Evolutionary conservation across 1,140 invertebrate species (phyloP), one percentile per base, ranked within the genome.

Genomic region (Brachionus rubens): DNA sequence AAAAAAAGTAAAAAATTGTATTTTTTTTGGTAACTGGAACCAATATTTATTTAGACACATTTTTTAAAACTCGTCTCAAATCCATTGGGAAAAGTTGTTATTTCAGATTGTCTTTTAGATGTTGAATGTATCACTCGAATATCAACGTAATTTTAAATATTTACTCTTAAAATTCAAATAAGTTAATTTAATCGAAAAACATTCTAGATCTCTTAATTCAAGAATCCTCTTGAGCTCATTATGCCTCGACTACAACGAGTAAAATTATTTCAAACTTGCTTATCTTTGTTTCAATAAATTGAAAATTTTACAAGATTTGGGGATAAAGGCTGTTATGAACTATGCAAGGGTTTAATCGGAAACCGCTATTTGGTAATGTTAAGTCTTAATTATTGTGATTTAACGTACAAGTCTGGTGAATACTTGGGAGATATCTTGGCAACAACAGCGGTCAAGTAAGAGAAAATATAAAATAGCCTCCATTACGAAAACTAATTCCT

Each of bases 191-290:
- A 10, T 77, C 65, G n/a, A n/a, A n/a, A n/a, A 75, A 40, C 50
- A 30, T 24, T 78, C 16, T 77, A 80, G 79, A 50, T 43, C 80
- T 4, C 80, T 83, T 21, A 78, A 77, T 10, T 62, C 77, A 4
- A 80, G 80, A 77, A 62, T 77, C 33, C 70, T 78, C 26, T 70
- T 84, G 7, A 82, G 81, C n/a, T 80, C 76, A 28, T 46, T 84
- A 4, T 78, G 76, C 4, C 75, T 84, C 7, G 83, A 84, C 75
- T 83, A 83, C 62, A 84, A 84, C 80, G 82, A 84, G 81, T 82
- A 80, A 80, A 81, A 79, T 30, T 43, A 19, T n/a, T 67, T 40
- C 3, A n/a, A 19, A 21, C 33, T 36, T 9, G 36, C 7, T 28
- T 10, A 33, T 30, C 16, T n/a, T 5, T 28, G 36, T 19, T 40